Base-by-base conservation (phyloP, 2,113 vertebrate genomes). In the Pantherophis guttatus region DNA sequence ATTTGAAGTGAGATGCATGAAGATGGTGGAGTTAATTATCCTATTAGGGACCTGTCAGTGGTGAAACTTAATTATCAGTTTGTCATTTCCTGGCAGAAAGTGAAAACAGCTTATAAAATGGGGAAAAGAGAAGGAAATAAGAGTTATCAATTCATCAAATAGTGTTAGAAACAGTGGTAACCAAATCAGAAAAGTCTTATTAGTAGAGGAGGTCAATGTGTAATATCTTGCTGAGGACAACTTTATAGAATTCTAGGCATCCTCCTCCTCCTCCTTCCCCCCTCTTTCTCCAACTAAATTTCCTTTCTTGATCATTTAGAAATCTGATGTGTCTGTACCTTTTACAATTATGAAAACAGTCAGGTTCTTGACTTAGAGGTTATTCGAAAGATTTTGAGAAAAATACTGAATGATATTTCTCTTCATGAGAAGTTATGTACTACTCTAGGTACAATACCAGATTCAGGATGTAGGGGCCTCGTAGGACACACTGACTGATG, bases 11-110 rank as follows among this genome's bases (percentile, higher is more conserved):
- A n/a, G 65, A 90, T 0, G 87, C 91, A 48, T 21, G 24, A 10
- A 87, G 94, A 81, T 57, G 92, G 85, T 21, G 53, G 92, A 95
- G 92, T 95, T 96, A 59, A 95, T 96, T 0, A n/a, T 93, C 95
- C 94, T 92, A 58, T 89, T 91, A 81, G 26, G 0, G 59, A 44
- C 62, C 65, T 95, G 2, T 96, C 88, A 90, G 59, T 91, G 65
- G 44, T 26, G 57, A 90, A 86, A 91, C 93, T 96, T 96, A 95
- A 95, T 97, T 96, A 94, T 62, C 95, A 96, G 33, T 92, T 92
- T 95, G 94, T 59, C 50, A 11, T 93, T 96, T 95, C 70, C 54
- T 96, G 93, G 53, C 90, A 96, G 90, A 92, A 94, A 93, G 94
- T 91, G 55, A 88, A 86, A 92, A 86, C 94, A 95, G 75, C 93